Base-by-base conservation (phyloP, 2,797 vertebrate genomes). In the Sebastes cheni region DNA sequence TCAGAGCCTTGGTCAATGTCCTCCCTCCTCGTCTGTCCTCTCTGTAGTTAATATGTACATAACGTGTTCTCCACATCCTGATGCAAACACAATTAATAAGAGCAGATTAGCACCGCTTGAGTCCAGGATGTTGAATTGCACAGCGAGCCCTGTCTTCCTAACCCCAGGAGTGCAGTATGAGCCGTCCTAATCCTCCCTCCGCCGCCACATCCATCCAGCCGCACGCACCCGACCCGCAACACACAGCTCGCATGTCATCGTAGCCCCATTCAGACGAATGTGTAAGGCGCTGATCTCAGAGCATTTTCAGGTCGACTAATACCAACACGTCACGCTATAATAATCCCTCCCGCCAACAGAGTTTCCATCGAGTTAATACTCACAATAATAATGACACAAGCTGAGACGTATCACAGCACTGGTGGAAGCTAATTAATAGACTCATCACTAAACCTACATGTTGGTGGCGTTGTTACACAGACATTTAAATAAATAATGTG, bases 31-130 rank as follows among this genome's bases (percentile, higher is more conserved):
- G 3, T 11, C 55, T 9, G 11, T 16, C 16, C 36, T 4, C 54
- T 32, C 60, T 32, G 30, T 12, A 1, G 7, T n/a, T 50, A 34
- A 66, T 30, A 32, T 72, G 55, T 66, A 64, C 6, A 6, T 46
- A 36, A 61, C 30, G 27, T 42, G 30, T 13, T 79, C 75, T 8
- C 29, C 60, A 4, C 55, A 16, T 75, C 52, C 32, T 84, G 14
- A 8, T 32, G n/a, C 69, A 59, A 74, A 72, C 80, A 69, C 64
- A 11, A 25, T 80, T 85, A 80, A 77, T 68, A 55, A 52, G 30
- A 67, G 70, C 72, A 75, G 84, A 91, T 86, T 83, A 88, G 50
- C 74, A 1, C 39, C 3, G 23, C 74, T 74, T 30, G 73, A 85
- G 54, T 77, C 56, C 67, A 80, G 75, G 72, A 80, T 79, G 75